phyloP scores from a whole-genome alignment of 2,888 invertebrate genomes.

The Drosophila atripex region DNA sequence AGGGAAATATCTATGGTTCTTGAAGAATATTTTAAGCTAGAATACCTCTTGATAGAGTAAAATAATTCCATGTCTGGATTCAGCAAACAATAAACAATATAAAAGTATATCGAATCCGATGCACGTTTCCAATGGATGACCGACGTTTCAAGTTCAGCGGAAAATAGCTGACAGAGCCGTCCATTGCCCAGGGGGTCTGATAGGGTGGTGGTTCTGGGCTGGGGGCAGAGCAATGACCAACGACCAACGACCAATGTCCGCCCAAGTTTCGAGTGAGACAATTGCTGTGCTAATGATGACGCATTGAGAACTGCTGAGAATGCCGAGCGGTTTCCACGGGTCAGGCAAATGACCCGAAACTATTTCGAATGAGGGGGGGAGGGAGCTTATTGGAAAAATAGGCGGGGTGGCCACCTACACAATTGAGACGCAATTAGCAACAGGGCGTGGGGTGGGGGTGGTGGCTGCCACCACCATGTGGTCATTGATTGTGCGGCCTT shows the following conservation, averaged over 20 bases:
- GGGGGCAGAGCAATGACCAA: slow-evolving; percentile 60
- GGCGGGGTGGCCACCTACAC: slow-evolving; percentile 3
- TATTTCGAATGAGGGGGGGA: slow-evolving; percentile 9
- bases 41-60: neutral
- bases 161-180: slow-evolving; percentile 40
- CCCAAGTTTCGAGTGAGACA: slow-evolving; percentile 47
- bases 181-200: neutral
- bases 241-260: slow-evolving; percentile 59
- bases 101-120: slow-evolving; percentile 36
- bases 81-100: slow-evolving; percentile 13
- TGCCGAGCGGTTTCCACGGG: slow-evolving; percentile 26
- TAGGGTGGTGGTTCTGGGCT: neutral
- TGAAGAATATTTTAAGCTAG: neutral
- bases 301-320: slow-evolving; percentile 31
- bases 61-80: slow-evolving; percentile 18
- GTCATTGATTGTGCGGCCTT: slow-evolving; percentile 27
- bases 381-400: neutral
- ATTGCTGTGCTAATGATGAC: slow-evolving; percentile 57
- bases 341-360: slow-evolving; percentile 44
- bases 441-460: neutral
- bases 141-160: slow-evolving; percentile 71
- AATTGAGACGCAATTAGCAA: slow-evolving; percentile 34
- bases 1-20: neutral
- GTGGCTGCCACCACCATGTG: slow-evolving; percentile 5
- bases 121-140: slow-evolving; percentile 69